Percentiles rank a stretch among this genome's conserved stretches.
phyloP scores from a whole-genome alignment of 2,888 invertebrate species.

The Mesoligia furuncula region DNA sequence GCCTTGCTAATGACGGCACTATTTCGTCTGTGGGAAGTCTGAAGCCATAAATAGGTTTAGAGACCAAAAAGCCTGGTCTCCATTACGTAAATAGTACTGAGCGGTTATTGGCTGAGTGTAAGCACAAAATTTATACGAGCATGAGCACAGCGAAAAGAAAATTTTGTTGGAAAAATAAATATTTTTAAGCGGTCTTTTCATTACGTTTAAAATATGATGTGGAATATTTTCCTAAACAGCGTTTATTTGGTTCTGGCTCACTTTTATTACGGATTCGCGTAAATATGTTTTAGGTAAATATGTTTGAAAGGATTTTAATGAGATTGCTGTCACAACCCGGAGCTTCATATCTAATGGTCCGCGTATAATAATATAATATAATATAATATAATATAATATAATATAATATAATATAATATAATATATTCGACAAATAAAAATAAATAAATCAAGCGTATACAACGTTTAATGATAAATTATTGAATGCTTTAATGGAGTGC shows the following conservation, averaged over 20 bases:
- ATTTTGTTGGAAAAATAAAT: slow-evolving; percentile 37
- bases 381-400: too few species aligned
- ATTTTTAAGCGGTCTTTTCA: slow-evolving; percentile 52
- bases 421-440: too few species aligned
- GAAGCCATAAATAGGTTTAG: slow-evolving; percentile 45
- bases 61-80: slow-evolving; percentile 32
- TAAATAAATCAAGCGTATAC: too few species aligned
- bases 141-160: slow-evolving; percentile 34
- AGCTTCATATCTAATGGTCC: slow-evolving; percentile 16
- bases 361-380: too few species aligned
- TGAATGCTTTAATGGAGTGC: slow-evolving; percentile 6
- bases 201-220: slow-evolving; percentile 52
- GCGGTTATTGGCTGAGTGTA: slow-evolving; percentile 45
- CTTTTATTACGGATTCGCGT: slow-evolving; percentile 28
- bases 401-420: too few species aligned
- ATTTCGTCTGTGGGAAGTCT: slow-evolving; percentile 43
- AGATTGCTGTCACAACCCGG: slow-evolving; percentile 40
- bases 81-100: slow-evolving; percentile 44
- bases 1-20: slow-evolving; percentile 50
- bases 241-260: slow-evolving; percentile 35
- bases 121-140: slow-evolving; percentile 27
- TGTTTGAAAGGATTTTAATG: slow-evolving; percentile 51
- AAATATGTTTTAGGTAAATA: slow-evolving; percentile 34
- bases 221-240: slow-evolving; percentile 40
- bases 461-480: slow-evolving; percentile 8